Evolutionary conservation across 2,888 invertebrate species (phyloP).

Genomic region (Apodemia mormo): DNA sequence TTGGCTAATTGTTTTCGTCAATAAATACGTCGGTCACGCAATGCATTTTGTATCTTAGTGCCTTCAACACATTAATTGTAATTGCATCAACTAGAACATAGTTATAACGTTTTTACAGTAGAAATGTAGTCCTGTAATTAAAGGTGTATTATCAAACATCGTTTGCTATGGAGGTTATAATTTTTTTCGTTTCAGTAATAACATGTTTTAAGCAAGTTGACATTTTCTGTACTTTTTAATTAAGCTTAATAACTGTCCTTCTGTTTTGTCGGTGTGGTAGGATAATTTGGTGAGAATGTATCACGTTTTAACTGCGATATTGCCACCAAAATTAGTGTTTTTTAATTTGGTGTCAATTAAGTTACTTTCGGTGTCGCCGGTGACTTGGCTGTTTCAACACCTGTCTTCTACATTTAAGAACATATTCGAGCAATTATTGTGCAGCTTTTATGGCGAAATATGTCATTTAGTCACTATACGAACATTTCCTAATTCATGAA

Average conservation of each 20-base stretch:
- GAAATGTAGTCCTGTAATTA: background rate
- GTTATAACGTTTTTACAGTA: background rate
- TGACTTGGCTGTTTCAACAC: background rate
- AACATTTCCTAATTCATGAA: background rate
- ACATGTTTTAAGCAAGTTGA: conserved; percentile 12
- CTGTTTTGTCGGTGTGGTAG: conserved; percentile 10
- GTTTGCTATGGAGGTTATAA: conserved; percentile 16
- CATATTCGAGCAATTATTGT: background rate
- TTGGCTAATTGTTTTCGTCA: conserved; percentile 11
- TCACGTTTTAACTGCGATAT: conserved; percentile 12
- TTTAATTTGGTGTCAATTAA: conserved; percentile 11
- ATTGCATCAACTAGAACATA: conserved; percentile 6
- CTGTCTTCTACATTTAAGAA: background rate
- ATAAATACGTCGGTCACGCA: conserved; percentile 8
- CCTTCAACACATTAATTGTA: background rate
- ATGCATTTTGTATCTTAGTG: background rate
- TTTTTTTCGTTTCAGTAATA: conserved; percentile 15
- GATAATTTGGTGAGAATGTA: conserved; percentile 13
- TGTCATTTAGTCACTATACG: background rate
- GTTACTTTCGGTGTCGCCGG: background rate
- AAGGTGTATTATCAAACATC: conserved; percentile 15
- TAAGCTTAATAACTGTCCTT: conserved; percentile 15
- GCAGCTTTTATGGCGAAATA: background rate
- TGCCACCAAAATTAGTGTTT: conserved; percentile 7
- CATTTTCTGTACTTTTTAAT: conserved; percentile 16